Percentiles rank a stretch among this genome's conserved stretches.
Evolutionary conservation across 2,888 invertebrate species (phyloP).

Genomic region (Ophioninae sp.): DNA sequence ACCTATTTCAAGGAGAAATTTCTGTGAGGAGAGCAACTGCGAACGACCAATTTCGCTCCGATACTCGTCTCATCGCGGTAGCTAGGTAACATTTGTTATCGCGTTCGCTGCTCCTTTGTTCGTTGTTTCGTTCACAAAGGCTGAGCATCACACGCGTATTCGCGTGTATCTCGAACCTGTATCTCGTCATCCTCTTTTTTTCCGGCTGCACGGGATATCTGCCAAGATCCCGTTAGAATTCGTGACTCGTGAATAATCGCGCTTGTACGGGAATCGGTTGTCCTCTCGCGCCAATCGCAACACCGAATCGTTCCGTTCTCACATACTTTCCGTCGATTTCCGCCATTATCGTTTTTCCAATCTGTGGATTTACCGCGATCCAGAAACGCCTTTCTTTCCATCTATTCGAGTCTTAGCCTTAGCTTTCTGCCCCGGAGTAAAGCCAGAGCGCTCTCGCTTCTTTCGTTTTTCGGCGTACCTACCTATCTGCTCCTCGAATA

Average conservation of each 20-base stretch:
- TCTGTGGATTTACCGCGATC: conserved; percentile 24
- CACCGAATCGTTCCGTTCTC: conserved; percentile 20
- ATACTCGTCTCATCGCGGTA: no score
- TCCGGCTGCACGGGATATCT: conserved; percentile 8
- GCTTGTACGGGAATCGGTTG: conserved; percentile 16
- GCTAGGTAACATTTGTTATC: no score
- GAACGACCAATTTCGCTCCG: no score
- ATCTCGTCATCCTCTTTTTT: no score
- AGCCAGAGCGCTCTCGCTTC: conserved; percentile 22
- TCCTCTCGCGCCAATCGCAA: neutral
- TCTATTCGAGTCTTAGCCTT: conserved; percentile 20
- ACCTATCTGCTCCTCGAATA: conserved; percentile 31
- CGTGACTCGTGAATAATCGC: conserved; percentile 44
- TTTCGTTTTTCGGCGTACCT: conserved; percentile 11
- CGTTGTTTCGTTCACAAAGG: no score
- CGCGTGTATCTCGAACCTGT: no score
- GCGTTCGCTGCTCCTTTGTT: no score
- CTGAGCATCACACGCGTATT: no score
- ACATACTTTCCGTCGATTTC: conserved; percentile 41
- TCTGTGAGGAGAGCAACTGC: no score
- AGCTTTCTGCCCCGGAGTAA: conserved; percentile 41
- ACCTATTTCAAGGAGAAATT: no score
- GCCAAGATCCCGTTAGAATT: conserved; percentile 42
- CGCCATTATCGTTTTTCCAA: conserved; percentile 46
- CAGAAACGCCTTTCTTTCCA: conserved; percentile 37